phyloP scores from a whole-genome alignment of 2,888 invertebrate genomes.

The Dione juno region DNA sequence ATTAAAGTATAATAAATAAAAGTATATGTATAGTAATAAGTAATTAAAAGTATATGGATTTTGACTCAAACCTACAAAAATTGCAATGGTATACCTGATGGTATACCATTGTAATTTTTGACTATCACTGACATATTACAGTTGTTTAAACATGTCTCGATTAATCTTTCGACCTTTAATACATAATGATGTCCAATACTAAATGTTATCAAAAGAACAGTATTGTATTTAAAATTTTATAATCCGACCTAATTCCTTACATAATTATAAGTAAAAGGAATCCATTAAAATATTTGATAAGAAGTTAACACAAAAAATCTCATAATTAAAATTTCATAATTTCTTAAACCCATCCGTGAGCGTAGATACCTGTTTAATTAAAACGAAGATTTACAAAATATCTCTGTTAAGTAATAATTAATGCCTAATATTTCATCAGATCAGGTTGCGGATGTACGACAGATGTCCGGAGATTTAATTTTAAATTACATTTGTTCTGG shows the following conservation, averaged over 20 bases:
- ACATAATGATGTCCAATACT: no score
- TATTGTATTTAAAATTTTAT: neutral
- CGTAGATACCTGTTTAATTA: constrained; percentile 40
- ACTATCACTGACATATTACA: no score
- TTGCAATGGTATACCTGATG: no score
- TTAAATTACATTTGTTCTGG: constrained; percentile 68
- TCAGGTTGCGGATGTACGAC: constrained; percentile 66
- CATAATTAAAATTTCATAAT: constrained; percentile 10
- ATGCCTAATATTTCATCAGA: constrained; percentile 64
- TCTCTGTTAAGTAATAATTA: constrained; percentile 67
- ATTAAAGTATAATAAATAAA: no score
- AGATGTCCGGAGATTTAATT: constrained; percentile 78
- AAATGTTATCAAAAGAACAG: no score
- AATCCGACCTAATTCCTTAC: neutral
- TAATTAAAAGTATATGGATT: no score
- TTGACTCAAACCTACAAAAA: no score
- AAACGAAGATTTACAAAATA: constrained; percentile 40
- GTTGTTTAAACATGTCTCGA: no score
- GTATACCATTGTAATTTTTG: no score
- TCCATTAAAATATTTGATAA: neutral
- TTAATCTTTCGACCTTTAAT: no score
- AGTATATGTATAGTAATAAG: no score
- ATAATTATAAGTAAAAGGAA: neutral
- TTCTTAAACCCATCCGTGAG: neutral
- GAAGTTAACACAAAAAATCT: constrained; percentile 4